phyloP scores from a whole-genome alignment of 2,888 invertebrate genomes.

The Trachelus iudaicus region DNA sequence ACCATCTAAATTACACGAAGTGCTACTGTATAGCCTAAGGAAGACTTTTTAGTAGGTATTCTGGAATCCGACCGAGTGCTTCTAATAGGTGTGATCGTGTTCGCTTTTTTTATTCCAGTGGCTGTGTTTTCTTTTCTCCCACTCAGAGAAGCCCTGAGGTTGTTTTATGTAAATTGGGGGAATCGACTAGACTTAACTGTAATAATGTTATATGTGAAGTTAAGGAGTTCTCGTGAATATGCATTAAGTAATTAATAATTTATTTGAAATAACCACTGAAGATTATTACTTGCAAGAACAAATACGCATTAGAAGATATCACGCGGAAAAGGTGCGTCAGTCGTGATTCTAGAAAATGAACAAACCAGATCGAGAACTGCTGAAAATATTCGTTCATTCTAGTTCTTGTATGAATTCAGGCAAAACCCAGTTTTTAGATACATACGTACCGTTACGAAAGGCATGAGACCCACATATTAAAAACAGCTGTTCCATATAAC shows the following conservation, averaged over 20 bases:
- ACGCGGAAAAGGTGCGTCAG: no score
- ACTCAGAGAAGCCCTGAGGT: background rate
- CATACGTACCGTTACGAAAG: background rate
- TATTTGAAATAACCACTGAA: background rate
- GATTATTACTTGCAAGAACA: background rate
- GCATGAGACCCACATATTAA: background rate
- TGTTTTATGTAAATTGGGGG: no score
- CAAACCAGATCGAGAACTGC: background rate
- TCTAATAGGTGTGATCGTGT: background rate
- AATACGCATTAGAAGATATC: background rate
- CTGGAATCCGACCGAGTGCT: background rate
- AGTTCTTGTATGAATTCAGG: background rate
- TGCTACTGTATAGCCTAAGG: background rate
- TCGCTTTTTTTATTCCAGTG: background rate
- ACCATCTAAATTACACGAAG: background rate
- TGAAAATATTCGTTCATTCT: background rate
- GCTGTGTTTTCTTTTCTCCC: background rate
- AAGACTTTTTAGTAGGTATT: background rate
- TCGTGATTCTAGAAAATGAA: no score
- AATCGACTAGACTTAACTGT: background rate
- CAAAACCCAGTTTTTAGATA: background rate
- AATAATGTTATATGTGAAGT: background rate
- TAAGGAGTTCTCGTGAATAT: background rate
- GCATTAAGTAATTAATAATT: background rate
- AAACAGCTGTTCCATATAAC: background rate